phyloP scores from a whole-genome alignment of 2,888 invertebrate species.

The Lymantria monacha region DNA sequence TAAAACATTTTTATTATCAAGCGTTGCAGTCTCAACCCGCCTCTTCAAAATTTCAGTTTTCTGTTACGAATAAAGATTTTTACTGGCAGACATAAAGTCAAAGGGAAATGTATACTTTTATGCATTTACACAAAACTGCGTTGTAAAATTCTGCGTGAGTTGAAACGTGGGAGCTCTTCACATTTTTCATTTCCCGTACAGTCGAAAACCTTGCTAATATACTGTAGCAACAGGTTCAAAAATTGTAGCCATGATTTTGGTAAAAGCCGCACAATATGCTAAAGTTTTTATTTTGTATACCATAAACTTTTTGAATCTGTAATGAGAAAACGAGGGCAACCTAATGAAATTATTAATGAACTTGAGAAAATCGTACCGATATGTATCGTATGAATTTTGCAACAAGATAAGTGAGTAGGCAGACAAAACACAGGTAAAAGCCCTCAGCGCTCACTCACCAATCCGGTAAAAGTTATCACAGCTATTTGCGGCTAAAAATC shows the following conservation, averaged over 20 bases:
- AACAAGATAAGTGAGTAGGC: too few species aligned
- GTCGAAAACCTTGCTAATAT: slow-evolving; percentile 23
- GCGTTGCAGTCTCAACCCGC: neutral
- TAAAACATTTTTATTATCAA: slow-evolving; percentile 2
- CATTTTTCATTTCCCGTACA: slow-evolving; percentile 25
- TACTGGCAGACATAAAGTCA: slow-evolving; percentile 12
- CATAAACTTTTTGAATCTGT: neutral
- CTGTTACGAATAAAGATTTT: slow-evolving; percentile 14
- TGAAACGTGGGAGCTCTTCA: slow-evolving; percentile 18
- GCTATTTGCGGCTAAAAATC: too few species aligned
- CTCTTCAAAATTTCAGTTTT: slow-evolving; percentile 4
- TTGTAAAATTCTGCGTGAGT: slow-evolving; percentile 24
- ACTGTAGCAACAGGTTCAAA: slow-evolving; percentile 9
- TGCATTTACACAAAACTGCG: slow-evolving; percentile 22
- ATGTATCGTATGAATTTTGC: too few species aligned
- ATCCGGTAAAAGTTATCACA: too few species aligned
- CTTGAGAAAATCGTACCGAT: neutral
- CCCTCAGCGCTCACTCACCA: too few species aligned
- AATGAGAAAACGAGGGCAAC: neutral
- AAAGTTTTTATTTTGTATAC: slow-evolving; percentile 6
- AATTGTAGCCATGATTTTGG: slow-evolving; percentile 16
- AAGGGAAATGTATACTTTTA: slow-evolving; percentile 16
- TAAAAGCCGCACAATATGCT: slow-evolving; percentile 11
- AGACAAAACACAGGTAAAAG: too few species aligned
- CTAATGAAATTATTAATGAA: neutral